Base-by-base conservation (phyloP, 2,797 vertebrate genomes). In the Pantherophis alleghaniensis region DNA sequence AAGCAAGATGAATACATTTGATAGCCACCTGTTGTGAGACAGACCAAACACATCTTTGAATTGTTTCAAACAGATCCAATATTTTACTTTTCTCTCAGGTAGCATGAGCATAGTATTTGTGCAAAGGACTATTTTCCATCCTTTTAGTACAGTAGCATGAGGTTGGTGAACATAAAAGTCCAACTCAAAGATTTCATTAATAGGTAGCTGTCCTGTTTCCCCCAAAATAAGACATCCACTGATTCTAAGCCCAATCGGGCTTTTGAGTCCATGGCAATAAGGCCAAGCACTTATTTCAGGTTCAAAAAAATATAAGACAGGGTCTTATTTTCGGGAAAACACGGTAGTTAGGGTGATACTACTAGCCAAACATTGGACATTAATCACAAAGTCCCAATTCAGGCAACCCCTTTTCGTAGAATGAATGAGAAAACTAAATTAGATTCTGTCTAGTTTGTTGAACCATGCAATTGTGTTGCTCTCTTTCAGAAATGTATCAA, bases 31-130 rank as follows among this genome's bases (percentile, higher is more conserved):
- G 61, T 94, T 88, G 5, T 87, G 79, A 61, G 22, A 37, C 53
- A 92, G 42, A 24, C 60, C 61, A 92, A 86, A 79, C 4, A 90
- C 61, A 90, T 94, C 16, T 92, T 92, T 87, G 88, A 90, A 63
- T n/a, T 16, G 69, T 56, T 69, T 90, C 10, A n/a, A 32, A n/a
- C 5, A 91, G 56, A 24, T 37, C 32, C 20, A 91, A 37, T 89
- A 22, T 89, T 91, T 89, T 66, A 22, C 7, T 74, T 83, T 26
- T 90, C 37, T 24, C 13, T 92, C n/a, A 87, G 89, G 90, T 60
- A 57, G 10, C 20, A 66, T 79, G 20, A 63, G n/a, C 61, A 83
- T 11, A 28, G 4, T 16, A 66, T 32, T 47, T 87, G 18, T 87
- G 42, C 42, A 83, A 22, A 42, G 10, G 14, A 86, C 56, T 24